Base-by-base conservation (phyloP, 2,888 invertebrate genomes). In the Choristoneura rosaceana region DNA sequence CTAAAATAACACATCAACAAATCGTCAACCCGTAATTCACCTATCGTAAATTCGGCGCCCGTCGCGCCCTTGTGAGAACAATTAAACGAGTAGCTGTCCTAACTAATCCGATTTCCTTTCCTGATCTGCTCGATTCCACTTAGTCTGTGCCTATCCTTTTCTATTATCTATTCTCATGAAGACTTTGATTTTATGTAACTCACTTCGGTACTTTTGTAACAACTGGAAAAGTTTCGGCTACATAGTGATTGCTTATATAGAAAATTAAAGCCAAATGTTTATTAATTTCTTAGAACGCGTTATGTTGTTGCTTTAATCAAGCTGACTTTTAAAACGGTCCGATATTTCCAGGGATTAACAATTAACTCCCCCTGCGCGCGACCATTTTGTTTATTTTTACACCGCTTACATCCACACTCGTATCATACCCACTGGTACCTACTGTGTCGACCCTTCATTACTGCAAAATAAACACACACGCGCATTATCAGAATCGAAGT, bases 401-500 rank as follows among this genome's bases (percentile, higher is more conserved):
- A 50, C 63, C 59, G 43, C 68, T 59, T 50, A 43, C 68, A 73
- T 69, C 52, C 14, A 55, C 15, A 50, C 64, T 50, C 63, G n/a
- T 50, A 33, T 47, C 33, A 8, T 64, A 34, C 33, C 12, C 15
- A 47, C 64, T 64, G n/a, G 34, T 14, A n/a, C 34, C 33, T 9
- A 14, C 10, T 3, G 38, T 52, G 66, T 47, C 55, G 52, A 41
- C 45, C 61, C 67, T 69, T 64, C 60, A 59, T 63, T 71, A 58
- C 63, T 73, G 73, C 73, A 69, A 73, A 17, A 63, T 52, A 68
- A 73, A 69, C 69, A 76, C 58, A 69, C 71, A 38, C 52, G 71
- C 69, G 73, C 66, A 75, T 62, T 78, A 80, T 79, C 52, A 41
- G 81, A 84, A 81, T 69, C 69, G 69, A 76, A 65, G 74, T 69